phyloP scores from a whole-genome alignment of 2,113 vertebrate species.

The Pyxicephalus adspersus region DNA sequence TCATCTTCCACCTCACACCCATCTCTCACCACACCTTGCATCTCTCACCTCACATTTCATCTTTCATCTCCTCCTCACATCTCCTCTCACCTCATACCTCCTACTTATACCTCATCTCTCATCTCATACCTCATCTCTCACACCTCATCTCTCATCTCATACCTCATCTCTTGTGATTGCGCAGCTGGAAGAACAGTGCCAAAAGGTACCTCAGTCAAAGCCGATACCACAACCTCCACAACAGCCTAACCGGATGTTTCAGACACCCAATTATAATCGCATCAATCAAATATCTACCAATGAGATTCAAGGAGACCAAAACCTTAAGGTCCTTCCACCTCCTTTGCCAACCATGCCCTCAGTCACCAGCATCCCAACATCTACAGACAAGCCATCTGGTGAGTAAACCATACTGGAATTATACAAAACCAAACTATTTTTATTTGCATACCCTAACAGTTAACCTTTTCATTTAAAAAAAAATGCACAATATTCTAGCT shows the following conservation, averaged over 20 bases:
- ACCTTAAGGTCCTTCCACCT: conserved; percentile 83
- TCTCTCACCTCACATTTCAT: too few species aligned
- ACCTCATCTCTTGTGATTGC: conserved; percentile 87
- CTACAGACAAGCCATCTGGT: conserved; percentile 94
- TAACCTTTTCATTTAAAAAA: too few species aligned
- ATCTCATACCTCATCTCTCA: too few species aligned
- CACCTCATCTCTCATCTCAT: too few species aligned
- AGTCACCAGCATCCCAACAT: conserved; percentile 85
- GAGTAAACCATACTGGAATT: conserved; percentile 65
- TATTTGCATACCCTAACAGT: too few species aligned
- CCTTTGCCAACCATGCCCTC: conserved; percentile 89
- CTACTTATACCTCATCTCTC: too few species aligned
- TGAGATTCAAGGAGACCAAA: conserved; percentile 96
- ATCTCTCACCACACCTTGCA: too few species aligned
- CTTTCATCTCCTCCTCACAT: too few species aligned
- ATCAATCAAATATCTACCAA: conserved; percentile 92
- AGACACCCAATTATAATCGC: conserved; percentile 78
- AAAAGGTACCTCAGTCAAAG: conserved; percentile 71
- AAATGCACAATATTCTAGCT: too few species aligned
- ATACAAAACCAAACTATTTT: too few species aligned
- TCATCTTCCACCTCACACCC: too few species aligned
- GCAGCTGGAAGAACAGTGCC: conserved; percentile 91
- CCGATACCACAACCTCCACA: conserved; percentile 74
- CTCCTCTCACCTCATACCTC: too few species aligned
- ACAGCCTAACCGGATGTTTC: conserved; percentile 38